Percentiles rank a stretch among this genome's conserved stretches.
These are phyloP conservation scores for Oceanites oceanicus DNA, from an alignment of 2,113 vertebrate species.

Conservation along the genomic window DNA sequence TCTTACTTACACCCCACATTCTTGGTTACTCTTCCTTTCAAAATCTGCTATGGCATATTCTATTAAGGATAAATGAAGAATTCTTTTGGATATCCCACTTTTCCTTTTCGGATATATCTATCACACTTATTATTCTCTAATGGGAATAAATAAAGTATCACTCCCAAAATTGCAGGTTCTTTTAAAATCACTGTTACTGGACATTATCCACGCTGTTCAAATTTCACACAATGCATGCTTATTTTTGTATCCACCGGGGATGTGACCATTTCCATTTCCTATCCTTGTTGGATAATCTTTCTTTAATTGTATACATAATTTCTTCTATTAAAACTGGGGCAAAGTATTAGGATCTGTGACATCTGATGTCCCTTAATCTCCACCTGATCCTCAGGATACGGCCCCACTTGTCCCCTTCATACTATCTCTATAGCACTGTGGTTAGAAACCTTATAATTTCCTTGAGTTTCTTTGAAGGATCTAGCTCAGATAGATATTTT, in stretches of 20 bases:
- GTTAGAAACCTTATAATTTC: background rate
- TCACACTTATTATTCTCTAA: background rate
- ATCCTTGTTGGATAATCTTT: background rate
- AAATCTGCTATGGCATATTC: background rate
- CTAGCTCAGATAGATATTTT: background rate
- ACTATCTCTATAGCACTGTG: background rate
- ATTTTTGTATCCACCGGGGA: background rate
- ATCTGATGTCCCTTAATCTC: background rate
- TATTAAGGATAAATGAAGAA: background rate
- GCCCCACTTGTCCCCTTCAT: background rate
- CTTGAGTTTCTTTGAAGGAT: background rate
- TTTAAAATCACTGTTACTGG: background rate
- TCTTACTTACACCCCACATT: background rate
- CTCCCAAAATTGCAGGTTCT: background rate
- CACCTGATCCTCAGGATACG: background rate
- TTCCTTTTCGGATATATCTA: background rate
- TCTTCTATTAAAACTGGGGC: background rate
- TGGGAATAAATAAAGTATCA: background rate
- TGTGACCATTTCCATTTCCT: background rate
- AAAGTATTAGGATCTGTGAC: background rate
- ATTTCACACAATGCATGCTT: background rate
- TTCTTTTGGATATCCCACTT: background rate
- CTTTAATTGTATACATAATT: background rate
- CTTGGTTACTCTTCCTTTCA: background rate
- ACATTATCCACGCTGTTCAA: background rate